These are phyloP conservation scores for Zoanthus solanderi DNA, from an alignment of 92 coral and sea anemone species.

Conservation along the genomic window DNA sequence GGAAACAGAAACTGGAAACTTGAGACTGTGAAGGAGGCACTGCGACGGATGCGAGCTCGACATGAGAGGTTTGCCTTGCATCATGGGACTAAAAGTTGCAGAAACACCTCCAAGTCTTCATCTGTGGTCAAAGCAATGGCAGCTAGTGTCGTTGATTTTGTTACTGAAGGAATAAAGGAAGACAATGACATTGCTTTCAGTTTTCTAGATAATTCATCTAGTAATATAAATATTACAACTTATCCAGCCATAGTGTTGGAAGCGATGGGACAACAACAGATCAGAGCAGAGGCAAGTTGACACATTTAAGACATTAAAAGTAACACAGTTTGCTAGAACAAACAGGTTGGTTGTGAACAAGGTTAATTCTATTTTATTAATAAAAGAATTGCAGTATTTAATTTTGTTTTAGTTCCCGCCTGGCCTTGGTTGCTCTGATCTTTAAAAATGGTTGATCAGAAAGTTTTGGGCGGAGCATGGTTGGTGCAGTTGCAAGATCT, in stretches of 20 bases:
- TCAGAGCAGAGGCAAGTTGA: conserved; percentile 80
- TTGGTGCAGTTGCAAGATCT: no score
- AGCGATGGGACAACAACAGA: conserved; percentile 85
- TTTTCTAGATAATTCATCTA: conserved; percentile 1
- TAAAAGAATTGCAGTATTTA: no score
- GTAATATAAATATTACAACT: conserved; percentile 53
- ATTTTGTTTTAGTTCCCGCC: no score
- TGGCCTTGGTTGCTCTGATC: no score
- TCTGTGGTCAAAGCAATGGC: conserved; percentile 78
- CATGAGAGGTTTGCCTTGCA: conserved; percentile 73
- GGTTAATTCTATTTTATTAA: neutral
- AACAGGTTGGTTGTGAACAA: neutral
- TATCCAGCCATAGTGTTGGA: conserved; percentile 73
- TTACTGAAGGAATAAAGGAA: conserved; percentile 67
- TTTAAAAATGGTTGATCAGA: no score
- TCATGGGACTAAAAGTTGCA: conserved; percentile 56
- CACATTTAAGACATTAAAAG: neutral
- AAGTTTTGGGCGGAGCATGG: no score
- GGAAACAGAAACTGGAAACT: conserved; percentile 74
- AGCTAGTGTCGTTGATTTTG: conserved; percentile 74
- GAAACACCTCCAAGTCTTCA: conserved; percentile 59
- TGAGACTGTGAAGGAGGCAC: conserved; percentile 80
- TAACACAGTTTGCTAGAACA: neutral
- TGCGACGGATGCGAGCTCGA: conserved; percentile 77
- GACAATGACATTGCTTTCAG: neutral